Evolutionary conservation across 2,888 invertebrate genomes (phyloP), one percentile per base, ranked within the genome.

Genomic region (Rhamnusium bicolor): DNA sequence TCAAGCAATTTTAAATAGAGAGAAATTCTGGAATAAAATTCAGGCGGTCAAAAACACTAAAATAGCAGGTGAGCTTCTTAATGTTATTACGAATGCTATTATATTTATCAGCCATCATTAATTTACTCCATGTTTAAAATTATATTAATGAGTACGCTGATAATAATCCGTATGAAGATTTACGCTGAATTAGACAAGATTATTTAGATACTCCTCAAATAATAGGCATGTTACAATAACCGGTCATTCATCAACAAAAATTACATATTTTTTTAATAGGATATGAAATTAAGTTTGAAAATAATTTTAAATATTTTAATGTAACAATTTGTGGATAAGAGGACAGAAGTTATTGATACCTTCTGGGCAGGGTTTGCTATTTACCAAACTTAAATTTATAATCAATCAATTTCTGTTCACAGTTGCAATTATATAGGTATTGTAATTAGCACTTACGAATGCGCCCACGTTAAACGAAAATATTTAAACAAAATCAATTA

Each of bases 161-260:
- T 54, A n/a, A 54, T 7, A 54, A 24, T 54, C 54, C n/a, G 54
- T 24, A 27, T 54, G 54, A 54, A 54, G 24, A 54, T 54, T 54
- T 24, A 24, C 54, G 21, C 24, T n/a, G 54, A n/a, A 18, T 2
- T 19, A 12, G 8, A 51, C 19, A 19, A 40, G 40, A n/a, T n/a
- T 40, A 40, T 40, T 40, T n/a, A n/a, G 0, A 40, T 40, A 40
- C n/a, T n/a, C 3, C 12, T 40, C n/a, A 40, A 40, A n/a, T 10
- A 40, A n/a, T 3, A 40, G 10, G 12, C 10, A 14, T 40, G 4
- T 12, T 40, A 12, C 6, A 12, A 12, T 40, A 40, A 40, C 40
- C 40, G 40, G 40, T 40, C 40, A n/a, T 10, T n/a, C 2, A n/a
- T n/a, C 32, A n/a, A 10, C n/a, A 40, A 40, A 40, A 40, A 4